Evolutionary conservation across 2,113 vertebrate species (phyloP), one percentile per base, ranked within the genome.

Genomic region (Prolemur simus): DNA sequence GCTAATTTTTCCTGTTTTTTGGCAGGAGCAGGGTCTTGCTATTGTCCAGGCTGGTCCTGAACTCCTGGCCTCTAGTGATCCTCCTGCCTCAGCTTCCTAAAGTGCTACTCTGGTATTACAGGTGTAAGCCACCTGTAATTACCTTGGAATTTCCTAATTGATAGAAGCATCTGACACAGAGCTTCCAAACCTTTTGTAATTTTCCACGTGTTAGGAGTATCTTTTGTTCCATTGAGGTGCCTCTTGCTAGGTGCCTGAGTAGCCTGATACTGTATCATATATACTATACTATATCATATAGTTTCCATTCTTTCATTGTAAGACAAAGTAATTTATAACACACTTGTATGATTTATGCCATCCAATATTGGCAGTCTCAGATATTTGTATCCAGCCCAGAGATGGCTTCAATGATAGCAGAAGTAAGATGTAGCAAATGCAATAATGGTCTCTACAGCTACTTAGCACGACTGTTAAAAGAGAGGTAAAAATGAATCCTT

Each of bases 391-490:
- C 68, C 89, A 45, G 11, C 8, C 12, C 64, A 64, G 49, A 83
- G 21, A 83, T 68, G 58, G 74, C n/a, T 84, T 89, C 8, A 29
- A 29, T 86, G 74, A 78, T 74, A 86, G 74, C 21, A 89, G 80
- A 96, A 37, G 25, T 76, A 77, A 86, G 60, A 94, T 29, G 47
- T 13, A 42, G 42, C 45, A 91, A 56, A 89, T 32, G 21, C 71
- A 83, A 52, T 91, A 82, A 81, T 8, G 23, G 39, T 76, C 7
- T 52, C 47, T 56, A 17, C 1, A 83, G n/a, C 56, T 69, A 87
- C 80, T 94, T 95, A 83, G 68, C 54, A 81, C 69, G 80, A 63
- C 58, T 68, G 25, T 54, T 95, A 83, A 96, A 92, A 78, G 54
- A 96, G 21, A 92, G n/a, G 21, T 82, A 52, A 96, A 82, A 47